Percentiles rank a stretch among this genome's conserved stretches.
Conservation (phyloP, 2,113 vertebrate species). For the Sebastes fasciatus region DNA sequence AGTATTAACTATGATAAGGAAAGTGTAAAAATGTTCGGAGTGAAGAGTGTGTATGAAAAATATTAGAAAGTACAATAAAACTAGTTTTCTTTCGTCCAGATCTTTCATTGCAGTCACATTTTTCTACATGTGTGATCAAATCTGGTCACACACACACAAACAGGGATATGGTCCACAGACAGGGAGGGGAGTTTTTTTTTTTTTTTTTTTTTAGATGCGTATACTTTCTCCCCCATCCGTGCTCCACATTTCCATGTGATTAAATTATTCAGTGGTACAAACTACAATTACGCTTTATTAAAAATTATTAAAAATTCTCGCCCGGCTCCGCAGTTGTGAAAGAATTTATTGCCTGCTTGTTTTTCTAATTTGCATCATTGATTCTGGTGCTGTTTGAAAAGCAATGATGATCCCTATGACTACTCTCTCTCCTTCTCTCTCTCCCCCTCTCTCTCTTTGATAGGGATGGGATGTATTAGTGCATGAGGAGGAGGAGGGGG, state of each 20-base stretch:
- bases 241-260: conserved; percentile 91
- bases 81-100: not conserved
- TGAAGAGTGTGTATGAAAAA: not conserved
- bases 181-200: conserved; percentile 12
- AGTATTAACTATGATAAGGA: not conserved
- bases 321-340: conserved; percentile 93
- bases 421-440: conserved; percentile 10
- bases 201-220: conserved; percentile 62
- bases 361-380: conserved; percentile 99
- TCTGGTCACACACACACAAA: not conserved
- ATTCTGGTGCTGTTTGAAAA: conserved; percentile 95
- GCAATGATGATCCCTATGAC: conserved; percentile 84
- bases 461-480: conserved; percentile 39
- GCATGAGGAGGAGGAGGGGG: conserved; percentile 6
- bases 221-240: conserved; percentile 29
- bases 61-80: not conserved
- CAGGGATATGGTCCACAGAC: not conserved
- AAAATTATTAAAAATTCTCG: conserved; percentile 99
- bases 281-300: conserved; percentile 99
- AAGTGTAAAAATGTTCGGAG: not conserved
- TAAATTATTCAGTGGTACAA: conserved; percentile 99
- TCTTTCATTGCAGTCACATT: not conserved
- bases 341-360: conserved; percentile 99
- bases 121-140: conserved; percentile 1
- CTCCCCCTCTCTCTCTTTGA: conserved; percentile 30